Evolutionary conservation across 2,113 vertebrate species (phyloP), one percentile per base, ranked within the genome.

Genomic region (Eretmochelys imbricata): DNA sequence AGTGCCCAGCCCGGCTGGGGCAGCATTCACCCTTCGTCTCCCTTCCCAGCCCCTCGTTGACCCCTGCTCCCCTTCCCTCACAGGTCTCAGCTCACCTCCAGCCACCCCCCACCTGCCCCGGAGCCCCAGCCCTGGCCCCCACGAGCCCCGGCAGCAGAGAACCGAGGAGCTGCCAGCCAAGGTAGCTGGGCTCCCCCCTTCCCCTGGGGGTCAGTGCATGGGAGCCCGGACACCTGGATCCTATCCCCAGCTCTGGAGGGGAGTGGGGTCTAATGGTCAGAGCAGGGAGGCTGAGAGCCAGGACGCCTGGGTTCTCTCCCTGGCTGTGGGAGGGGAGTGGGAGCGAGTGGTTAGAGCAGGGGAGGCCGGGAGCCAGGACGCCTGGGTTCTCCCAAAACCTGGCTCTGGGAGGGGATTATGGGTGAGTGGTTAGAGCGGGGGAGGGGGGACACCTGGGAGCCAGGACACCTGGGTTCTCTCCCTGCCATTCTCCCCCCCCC

Each of bases 41-140:
- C 72, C 72, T 22, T 25, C 22, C 72, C n/a, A 22, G 69, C n/a
- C n/a, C 38, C 72, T 53, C 16, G 6, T 46, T 76, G 25, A 76
- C 38, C 42, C 11, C 22, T 25, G 16, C 69, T 11, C 29, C 42
- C 6, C 79, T 75, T 25, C 65, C 25, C 50, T 48, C 81, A 46
- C 51, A 97, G 97, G 94, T 72, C 75, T 88, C 24, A 85, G 57
- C 14, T 96, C 96, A 38, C 95, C 87, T 0, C 89, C 46, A 24
- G 20, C 89, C 46, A 5, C 72, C 5, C 72, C 42, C 72, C 72
- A 75, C 7, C 19, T 12, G 9, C 89, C 96, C 87, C 85, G 46
- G 49, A 81, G 93, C 57, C 89, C 96, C 25, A 97, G 93, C 48
- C 95, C 95, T 3, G 96, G 93, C 42, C 16, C 69, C 50, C 83